Percentiles rank a stretch among this genome's conserved stretches.
Evolutionary conservation across 2,888 invertebrate genomes (phyloP).

Genomic region (Dynastes hyllus): DNA sequence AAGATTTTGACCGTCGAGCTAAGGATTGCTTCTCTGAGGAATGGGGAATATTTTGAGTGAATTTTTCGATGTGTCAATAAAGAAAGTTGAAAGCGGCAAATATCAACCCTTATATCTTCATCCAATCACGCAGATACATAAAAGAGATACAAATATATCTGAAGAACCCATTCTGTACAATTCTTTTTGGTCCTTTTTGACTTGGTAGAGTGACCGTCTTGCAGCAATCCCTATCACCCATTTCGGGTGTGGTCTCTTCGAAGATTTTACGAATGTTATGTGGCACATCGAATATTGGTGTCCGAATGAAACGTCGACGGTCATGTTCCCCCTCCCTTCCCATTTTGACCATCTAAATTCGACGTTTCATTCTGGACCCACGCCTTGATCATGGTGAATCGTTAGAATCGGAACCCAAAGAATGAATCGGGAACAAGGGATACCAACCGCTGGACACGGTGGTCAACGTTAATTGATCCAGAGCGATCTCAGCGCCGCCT

Average conservation of each 20-base stretch:
- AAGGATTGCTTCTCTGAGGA: no score
- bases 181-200: slow-evolving; percentile 41
- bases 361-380: slow-evolving; percentile 40
- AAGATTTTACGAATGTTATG: neutral
- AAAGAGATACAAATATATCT: slow-evolving; percentile 28
- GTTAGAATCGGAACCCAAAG: slow-evolving; percentile 80
- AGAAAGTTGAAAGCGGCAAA: neutral
- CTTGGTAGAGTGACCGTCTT: slow-evolving; percentile 26
- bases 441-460: slow-evolving; percentile 93
- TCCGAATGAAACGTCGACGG: slow-evolving; percentile 55
- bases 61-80: neutral
- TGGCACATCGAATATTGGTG: slow-evolving; percentile 30
- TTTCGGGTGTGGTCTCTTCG: neutral
- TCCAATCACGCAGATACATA: neutral
- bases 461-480: slow-evolving; percentile 86
- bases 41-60: no score
- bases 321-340: neutral
- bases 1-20: no score
- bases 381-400: slow-evolving; percentile 70
- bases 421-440: slow-evolving; percentile 90
- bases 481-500: slow-evolving; percentile 89
- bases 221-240: neutral
- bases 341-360: neutral
- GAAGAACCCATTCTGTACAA: slow-evolving; percentile 43
- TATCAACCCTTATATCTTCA: slow-evolving; percentile 19